These are phyloP conservation scores for Phragmatobia fuliginosa DNA, from an alignment of 2,888 invertebrate species.

Conservation along the genomic window DNA sequence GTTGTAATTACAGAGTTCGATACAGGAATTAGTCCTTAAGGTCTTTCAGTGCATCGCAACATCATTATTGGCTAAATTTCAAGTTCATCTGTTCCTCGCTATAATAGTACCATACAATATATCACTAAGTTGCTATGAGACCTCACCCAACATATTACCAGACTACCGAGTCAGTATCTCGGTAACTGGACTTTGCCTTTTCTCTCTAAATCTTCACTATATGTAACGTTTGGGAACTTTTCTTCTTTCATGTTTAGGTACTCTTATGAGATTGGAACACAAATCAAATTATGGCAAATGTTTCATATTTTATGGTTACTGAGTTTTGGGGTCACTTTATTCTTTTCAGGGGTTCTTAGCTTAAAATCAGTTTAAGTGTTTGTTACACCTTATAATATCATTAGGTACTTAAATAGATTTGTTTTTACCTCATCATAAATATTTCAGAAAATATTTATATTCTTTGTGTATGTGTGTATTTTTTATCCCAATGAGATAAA, in stretches of 20 bases:
- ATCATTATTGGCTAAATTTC: too few relatives aligned
- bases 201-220: conserved; percentile 61
- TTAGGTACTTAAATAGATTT: too few relatives aligned
- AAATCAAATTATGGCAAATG: conserved; percentile 29
- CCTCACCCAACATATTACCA: conserved; percentile 60
- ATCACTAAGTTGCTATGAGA: conserved; percentile 61
- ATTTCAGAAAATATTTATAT: background rate
- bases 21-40: too few relatives aligned
- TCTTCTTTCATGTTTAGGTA: conserved; percentile 15
- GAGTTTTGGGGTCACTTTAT: background rate
- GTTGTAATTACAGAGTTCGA: too few relatives aligned
- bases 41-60: too few relatives aligned
- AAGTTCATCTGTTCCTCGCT: conserved; percentile 21
- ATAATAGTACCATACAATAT: conserved; percentile 31
- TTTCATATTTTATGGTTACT: conserved; percentile 22
- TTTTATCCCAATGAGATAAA: background rate
- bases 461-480: background rate
- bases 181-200: conserved; percentile 57
- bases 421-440: background rate
- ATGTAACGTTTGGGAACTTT: conserved; percentile 60
- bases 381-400: too few relatives aligned
- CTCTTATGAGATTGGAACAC: conserved; percentile 14
- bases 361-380: background rate
- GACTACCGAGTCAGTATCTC: conserved; percentile 57
- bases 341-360: background rate